Percentiles rank a stretch among this genome's conserved stretches.
Conservation (phyloP, 64 coral and sea anemone genomes). For the Trachythela sp. region DNA sequence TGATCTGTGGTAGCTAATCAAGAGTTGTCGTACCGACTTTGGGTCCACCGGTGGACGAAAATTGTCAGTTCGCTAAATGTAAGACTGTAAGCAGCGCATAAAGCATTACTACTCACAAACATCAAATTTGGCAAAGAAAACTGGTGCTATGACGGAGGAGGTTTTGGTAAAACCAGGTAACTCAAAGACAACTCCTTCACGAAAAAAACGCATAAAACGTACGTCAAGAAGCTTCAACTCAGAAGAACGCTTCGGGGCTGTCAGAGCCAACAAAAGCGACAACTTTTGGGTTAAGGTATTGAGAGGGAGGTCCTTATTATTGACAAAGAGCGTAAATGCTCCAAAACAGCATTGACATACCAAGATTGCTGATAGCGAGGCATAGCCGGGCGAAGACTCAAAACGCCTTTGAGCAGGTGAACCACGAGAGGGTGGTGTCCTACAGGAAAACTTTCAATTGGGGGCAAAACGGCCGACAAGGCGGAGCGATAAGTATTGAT, state of each 20-base stretch:
- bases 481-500: constrained; percentile 68
- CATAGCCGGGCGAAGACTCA: constrained; percentile 24
- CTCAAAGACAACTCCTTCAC: not conserved
- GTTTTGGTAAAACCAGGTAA: not conserved
- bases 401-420: constrained; percentile 39
- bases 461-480: constrained; percentile 27
- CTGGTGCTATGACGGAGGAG: not conserved
- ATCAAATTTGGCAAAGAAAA: not conserved
- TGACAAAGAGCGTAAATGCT: not conserved
- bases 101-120: not conserved
- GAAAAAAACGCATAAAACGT: not conserved
- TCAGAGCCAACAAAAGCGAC: constrained; percentile 21
- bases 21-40: not conserved
- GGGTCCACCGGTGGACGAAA: too few species aligned
- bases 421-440: constrained; percentile 35
- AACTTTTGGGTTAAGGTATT: constrained; percentile 20
- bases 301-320: not conserved
- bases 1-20: not conserved
- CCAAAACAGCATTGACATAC: not conserved
- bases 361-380: constrained; percentile 38
- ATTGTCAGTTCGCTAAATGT: not conserved
- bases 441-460: constrained; percentile 23
- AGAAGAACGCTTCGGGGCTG: not conserved
- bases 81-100: not conserved
- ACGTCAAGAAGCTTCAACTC: not conserved